Conservation (phyloP, 1,140 invertebrate species). For the Tribolium madens region DNA sequence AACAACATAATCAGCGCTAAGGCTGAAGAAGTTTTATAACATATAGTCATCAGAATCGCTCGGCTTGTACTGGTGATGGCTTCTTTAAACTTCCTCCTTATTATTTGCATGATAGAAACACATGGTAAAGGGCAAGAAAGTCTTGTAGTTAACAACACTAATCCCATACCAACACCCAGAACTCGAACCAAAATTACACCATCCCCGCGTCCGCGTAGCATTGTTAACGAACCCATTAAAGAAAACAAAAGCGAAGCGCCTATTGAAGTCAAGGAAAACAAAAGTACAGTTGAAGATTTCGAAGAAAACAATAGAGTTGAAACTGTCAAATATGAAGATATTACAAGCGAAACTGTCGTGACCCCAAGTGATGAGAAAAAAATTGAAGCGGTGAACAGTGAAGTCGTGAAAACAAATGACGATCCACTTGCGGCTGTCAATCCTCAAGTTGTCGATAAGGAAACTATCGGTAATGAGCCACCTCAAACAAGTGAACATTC, state of each 20-base stretch:
- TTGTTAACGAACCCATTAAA: constrained; percentile 9
- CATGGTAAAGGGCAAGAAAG: constrained; percentile 11
- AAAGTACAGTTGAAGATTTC: not conserved
- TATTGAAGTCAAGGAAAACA: not conserved
- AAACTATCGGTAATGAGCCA: not conserved
- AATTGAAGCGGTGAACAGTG: no score
- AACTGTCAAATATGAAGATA: not conserved
- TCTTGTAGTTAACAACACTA: constrained; percentile 52
- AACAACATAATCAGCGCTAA: constrained; percentile 56
- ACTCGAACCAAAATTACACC: constrained; percentile 48
- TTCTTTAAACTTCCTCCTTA: constrained; percentile 44
- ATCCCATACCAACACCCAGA: constrained; percentile 55
- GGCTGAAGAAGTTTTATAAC: constrained; percentile 48
- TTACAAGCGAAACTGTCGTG: not conserved
- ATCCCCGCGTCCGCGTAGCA: constrained; percentile 50
- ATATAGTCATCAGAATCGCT: not conserved
- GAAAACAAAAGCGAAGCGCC: constrained; percentile 46
- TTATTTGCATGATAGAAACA: constrained; percentile 64
- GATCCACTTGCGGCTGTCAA: no score
- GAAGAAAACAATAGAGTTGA: not conserved
- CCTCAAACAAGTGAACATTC: not conserved
- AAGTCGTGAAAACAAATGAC: no score
- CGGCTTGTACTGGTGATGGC: constrained; percentile 9
- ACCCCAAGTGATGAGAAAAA: not conserved
- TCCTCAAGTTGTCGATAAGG: not conserved